Evolutionary conservation across 2,888 invertebrate genomes (phyloP).

Genomic region (Calameuta pallipes): DNA sequence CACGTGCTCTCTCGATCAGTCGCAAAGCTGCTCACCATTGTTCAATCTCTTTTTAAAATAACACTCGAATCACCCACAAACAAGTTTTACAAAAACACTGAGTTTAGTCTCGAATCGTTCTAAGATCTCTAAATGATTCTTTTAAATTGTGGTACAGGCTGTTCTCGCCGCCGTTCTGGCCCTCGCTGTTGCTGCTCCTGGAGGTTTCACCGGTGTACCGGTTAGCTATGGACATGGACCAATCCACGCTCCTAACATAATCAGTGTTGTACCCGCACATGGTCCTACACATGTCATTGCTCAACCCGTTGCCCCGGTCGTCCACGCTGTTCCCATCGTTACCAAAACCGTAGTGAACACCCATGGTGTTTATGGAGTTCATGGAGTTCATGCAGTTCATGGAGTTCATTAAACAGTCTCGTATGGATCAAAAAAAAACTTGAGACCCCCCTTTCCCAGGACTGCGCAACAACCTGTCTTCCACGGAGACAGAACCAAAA

Average conservation of each 20-base stretch:
- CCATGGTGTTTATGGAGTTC: slow-evolving; percentile 25
- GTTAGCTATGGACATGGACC: slow-evolving; percentile 53
- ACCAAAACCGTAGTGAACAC: slow-evolving; percentile 31
- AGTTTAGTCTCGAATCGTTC: no score
- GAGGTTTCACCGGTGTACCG: slow-evolving; percentile 66
- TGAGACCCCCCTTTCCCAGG: slow-evolving; percentile 3
- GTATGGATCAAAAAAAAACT: slow-evolving; percentile 17
- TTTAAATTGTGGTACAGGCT: slow-evolving; percentile 43
- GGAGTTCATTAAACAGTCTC: slow-evolving; percentile 19
- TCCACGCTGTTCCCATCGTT: slow-evolving; percentile 63
- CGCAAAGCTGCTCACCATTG: no score
- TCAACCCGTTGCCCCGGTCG: slow-evolving; percentile 62
- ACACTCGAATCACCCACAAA: no score
- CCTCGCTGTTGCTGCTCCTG: slow-evolving; percentile 68
- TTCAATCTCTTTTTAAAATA: no score
- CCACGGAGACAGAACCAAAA: neutral
- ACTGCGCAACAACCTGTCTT: slow-evolving; percentile 6
- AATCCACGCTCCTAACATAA: slow-evolving; percentile 56
- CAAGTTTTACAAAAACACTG: no score
- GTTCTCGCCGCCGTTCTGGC: slow-evolving; percentile 61
- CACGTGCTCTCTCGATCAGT: no score
- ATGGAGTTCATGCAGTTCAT: slow-evolving; percentile 23
- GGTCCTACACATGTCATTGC: slow-evolving; percentile 57
- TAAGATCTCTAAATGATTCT: no score
- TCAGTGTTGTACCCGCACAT: slow-evolving; percentile 48